A percentile compares a stretch with the other conserved stretches of the same genome.
Evolutionary conservation across 1,140 invertebrate genomes (phyloP).

Genomic region (Idris sp.): DNA sequence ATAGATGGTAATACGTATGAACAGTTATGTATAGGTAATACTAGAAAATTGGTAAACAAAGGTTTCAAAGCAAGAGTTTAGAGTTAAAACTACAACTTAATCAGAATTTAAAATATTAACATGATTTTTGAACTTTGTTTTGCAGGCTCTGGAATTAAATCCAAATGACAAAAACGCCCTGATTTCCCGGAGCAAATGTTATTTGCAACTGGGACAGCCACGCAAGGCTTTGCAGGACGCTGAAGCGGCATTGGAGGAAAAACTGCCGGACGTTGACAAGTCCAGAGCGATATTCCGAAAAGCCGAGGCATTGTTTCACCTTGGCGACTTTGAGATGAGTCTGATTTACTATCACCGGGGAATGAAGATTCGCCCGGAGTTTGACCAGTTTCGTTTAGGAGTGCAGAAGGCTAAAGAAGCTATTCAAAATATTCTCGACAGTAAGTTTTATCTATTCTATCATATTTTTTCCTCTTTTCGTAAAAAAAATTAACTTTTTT

Average conservation of each 20-base stretch:
- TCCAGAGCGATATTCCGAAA: slow-evolving; percentile 93
- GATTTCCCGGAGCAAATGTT: slow-evolving; percentile 92
- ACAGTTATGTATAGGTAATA: too few relatives aligned
- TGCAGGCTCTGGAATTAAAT: slow-evolving; percentile 90
- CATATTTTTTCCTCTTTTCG: not conserved
- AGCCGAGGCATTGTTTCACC: slow-evolving; percentile 94
- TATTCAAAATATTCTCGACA: slow-evolving; percentile 93
- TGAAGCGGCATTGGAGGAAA: slow-evolving; percentile 83
- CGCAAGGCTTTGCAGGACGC: slow-evolving; percentile 90
- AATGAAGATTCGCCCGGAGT: slow-evolving; percentile 88
- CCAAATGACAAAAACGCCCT: slow-evolving; percentile 90
- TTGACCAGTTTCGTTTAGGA: slow-evolving; percentile 91
- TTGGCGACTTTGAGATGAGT: slow-evolving; percentile 95
- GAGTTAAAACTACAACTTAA: too few relatives aligned
- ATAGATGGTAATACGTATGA: too few relatives aligned
- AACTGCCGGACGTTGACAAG: slow-evolving; percentile 84
- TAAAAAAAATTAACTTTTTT: slow-evolving; percentile 11
- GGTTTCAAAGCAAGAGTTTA: too few relatives aligned
- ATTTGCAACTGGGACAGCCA: slow-evolving; percentile 91
- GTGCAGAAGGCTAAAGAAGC: slow-evolving; percentile 96
- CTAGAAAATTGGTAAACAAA: too few relatives aligned
- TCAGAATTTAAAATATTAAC: too few relatives aligned
- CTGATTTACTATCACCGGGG: slow-evolving; percentile 94
- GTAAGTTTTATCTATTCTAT: too few relatives aligned
- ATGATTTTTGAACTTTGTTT: too few relatives aligned